Evolutionary conservation across 2,888 invertebrate genomes (phyloP).

Genomic region (Cataglyphis altisquamis): DNA sequence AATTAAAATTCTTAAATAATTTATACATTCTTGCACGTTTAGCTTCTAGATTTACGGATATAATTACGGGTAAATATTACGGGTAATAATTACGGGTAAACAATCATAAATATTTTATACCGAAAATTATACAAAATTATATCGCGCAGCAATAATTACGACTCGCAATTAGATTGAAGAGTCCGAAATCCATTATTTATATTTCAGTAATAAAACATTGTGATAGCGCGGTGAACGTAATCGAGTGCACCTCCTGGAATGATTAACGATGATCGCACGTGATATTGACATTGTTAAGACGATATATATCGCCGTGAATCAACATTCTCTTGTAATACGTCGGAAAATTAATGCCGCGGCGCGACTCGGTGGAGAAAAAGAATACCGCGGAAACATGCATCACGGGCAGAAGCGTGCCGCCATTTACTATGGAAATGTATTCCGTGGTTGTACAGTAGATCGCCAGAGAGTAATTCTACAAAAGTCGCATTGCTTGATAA

Average conservation of each 20-base stretch:
- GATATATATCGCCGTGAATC: conserved; percentile 47
- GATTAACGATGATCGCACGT: conserved; percentile 44
- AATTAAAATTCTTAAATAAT: not conserved
- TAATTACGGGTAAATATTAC: not conserved
- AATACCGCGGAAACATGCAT: conserved; percentile 39
- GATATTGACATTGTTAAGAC: conserved; percentile 46
- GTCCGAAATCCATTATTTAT: conserved; percentile 25
- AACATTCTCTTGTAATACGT: conserved; percentile 39
- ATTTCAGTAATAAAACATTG: conserved; percentile 34
- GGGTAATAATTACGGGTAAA: not conserved
- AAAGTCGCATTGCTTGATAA: conserved; percentile 35
- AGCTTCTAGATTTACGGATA: not conserved
- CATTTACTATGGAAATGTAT: conserved; percentile 47
- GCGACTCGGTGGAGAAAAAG: conserved; percentile 21
- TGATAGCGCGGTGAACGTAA: not conserved
- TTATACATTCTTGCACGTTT: not conserved
- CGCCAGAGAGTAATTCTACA: conserved; percentile 28
- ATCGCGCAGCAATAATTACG: not conserved
- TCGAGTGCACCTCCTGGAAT: not conserved
- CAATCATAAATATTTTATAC: not conserved
- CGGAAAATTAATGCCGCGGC: conserved; percentile 45
- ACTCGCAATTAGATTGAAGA: conserved; percentile 11
- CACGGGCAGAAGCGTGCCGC: conserved; percentile 39
- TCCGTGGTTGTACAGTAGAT: conserved; percentile 43
- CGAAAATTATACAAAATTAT: not conserved